phyloP scores from a whole-genome alignment of 1,140 invertebrate species.

The Euwallacea similis region DNA sequence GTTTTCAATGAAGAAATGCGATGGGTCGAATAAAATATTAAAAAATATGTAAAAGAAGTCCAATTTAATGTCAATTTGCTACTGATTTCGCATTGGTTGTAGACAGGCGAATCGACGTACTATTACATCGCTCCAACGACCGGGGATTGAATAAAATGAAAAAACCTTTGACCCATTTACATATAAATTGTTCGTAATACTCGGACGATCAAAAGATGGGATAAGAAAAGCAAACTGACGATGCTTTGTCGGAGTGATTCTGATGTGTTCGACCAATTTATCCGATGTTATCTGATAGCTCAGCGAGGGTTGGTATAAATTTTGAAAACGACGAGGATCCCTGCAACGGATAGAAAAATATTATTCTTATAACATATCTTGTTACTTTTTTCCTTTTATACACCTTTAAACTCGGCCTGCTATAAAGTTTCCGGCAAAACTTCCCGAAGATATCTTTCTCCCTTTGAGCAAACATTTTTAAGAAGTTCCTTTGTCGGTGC shows the following conservation, averaged over 20 bases:
- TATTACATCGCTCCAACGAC: constrained; percentile 21
- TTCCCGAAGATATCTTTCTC: constrained; percentile 2
- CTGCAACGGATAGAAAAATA: constrained; percentile 24
- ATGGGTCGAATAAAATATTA: background rate
- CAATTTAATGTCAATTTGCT: constrained; percentile 8
- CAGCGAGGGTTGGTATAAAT: constrained; percentile 25
- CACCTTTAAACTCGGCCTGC: background rate
- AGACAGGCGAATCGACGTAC: constrained; percentile 16
- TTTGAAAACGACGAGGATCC: constrained; percentile 14
- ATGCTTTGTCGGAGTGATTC: constrained; percentile 34
- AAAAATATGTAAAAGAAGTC: constrained; percentile 13
- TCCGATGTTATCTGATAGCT: constrained; percentile 26
- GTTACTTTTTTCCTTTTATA: constrained; percentile 17
- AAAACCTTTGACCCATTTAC: constrained; percentile 40
- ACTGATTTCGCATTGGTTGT: constrained; percentile 18
- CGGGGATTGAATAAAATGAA: constrained; percentile 31
- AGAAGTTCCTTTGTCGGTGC: no score
- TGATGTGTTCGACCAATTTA: constrained; percentile 31
- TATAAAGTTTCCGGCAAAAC: background rate
- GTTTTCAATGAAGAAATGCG: no score
- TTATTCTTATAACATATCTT: constrained; percentile 26
- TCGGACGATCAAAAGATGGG: constrained; percentile 34
- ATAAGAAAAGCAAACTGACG: constrained; percentile 36
- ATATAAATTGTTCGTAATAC: constrained; percentile 39
- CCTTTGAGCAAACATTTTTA: background rate